Base-by-base conservation (phyloP, 1,140 invertebrate species). In the Spodoptera frugiperda region DNA sequence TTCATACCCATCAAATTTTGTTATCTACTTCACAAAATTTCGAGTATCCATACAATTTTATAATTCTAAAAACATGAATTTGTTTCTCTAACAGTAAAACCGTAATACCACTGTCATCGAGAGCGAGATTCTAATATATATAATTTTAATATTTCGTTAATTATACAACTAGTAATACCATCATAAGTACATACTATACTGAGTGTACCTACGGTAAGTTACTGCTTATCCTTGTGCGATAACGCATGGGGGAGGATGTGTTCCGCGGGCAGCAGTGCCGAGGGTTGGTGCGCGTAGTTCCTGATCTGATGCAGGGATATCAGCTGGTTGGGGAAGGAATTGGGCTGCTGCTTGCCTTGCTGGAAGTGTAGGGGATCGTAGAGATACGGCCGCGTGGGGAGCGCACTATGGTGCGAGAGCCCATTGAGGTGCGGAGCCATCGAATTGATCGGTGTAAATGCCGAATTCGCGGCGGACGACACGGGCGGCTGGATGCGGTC, bases 241-340 rank as follows among this genome's bases (percentile, higher is more conserved):
- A 94, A 84, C 57, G 93, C 89, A 81, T 95, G 94, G 44, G 93
- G 93, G 44, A 95, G 87, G 77, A 95, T 92, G 84, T 95, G 94
- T 46, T 95, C 94, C 33, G 93, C 93, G 39, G 94, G 93, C 78
- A 95, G 81, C 21, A 95, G 83, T 33, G 93, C 95, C 95, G 95
- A 96, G 6, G 98, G 98, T 90, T 98, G 98, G 91, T 98, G 98
- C 78, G 98, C 98, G 94, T 99, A 99, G 92, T 99, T 99, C 86
- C 98, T 96, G 85, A 99, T 99, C 94, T 99, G 98, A 94, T 99
- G 98, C 70, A 99, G 95, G 79, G 98, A 99, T 86, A 99, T 98
- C 84, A 99, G 95, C 91, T 99, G 98, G 91, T 99, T 99, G 61
- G 98, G 98, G 92, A 98, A 99, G 76, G 96, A 96, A 84, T 97